Evolutionary conservation across 2,888 invertebrate species (phyloP).

Genomic region (Oxystoma pomonae): DNA sequence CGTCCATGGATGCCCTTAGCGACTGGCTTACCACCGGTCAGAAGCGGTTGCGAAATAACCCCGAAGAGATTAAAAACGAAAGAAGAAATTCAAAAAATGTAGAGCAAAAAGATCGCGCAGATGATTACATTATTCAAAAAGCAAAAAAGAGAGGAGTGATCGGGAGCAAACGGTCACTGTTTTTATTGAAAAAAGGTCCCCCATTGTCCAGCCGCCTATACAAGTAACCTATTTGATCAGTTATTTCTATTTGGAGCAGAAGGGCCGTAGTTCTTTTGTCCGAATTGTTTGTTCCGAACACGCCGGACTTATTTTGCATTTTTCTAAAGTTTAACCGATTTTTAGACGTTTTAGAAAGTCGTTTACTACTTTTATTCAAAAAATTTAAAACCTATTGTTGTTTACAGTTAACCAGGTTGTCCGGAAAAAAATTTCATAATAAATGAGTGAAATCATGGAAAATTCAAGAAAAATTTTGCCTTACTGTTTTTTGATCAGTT

Average conservation of each 20-base stretch:
- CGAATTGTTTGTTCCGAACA: slow-evolving; percentile 16
- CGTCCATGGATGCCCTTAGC: slow-evolving; percentile 3
- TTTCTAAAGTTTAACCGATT: too few relatives aligned
- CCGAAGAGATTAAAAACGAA: slow-evolving; percentile 16
- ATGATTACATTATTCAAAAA: slow-evolving; percentile 29
- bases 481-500: too few relatives aligned
- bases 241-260: slow-evolving; percentile 36
- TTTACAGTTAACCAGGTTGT: too few relatives aligned
- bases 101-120: slow-evolving; percentile 36
- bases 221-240: slow-evolving; percentile 31
- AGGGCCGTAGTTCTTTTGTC: slow-evolving; percentile 18
- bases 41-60: slow-evolving; percentile 12
- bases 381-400: too few relatives aligned
- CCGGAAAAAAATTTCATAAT: too few relatives aligned
- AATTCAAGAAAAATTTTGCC: too few relatives aligned
- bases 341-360: too few relatives aligned
- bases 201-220: slow-evolving; percentile 39
- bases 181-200: slow-evolving; percentile 34
- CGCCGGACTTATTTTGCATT: too few relatives aligned
- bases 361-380: too few relatives aligned
- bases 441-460: too few relatives aligned
- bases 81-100: neutral
- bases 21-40: slow-evolving; percentile 18
- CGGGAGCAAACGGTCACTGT: slow-evolving; percentile 39
- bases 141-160: slow-evolving; percentile 40